Base-by-base conservation (phyloP, 2,797 vertebrate species). In the Falco rusticolus region DNA sequence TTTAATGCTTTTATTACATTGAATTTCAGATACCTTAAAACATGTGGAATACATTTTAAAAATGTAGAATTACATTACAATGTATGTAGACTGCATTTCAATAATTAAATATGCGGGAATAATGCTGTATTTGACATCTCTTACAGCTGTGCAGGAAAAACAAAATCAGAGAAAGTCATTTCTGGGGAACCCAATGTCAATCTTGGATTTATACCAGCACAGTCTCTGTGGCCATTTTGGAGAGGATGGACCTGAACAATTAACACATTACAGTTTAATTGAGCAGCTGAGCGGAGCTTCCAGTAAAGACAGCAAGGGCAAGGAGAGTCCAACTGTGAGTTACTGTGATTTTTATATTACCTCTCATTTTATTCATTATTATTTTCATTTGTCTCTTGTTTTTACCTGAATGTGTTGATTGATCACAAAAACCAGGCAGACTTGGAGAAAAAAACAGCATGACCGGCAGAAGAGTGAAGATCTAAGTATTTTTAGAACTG, bases 161-260 rank as follows among this genome's bases (percentile, higher is more conserved):
- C 98, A 98, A 91, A 98, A 97, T 63, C 96, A 98, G 91, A 98
- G 94, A 87, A 98, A 96, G 81, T 95, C 97, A 5, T 94, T 97
- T 34, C 93, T 97, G 90, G 98, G 97, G 88, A 98, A 76, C 51
- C 75, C 97, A 2, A 87, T 98, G 94, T 98, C 98, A 5, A 98
- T 99, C 91, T 98, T 99, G 98, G 98, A 98, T 96, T 98, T 96
- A 93, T 98, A 98, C 96, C 98, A 98, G 28, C 98, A 98, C 15
- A 97, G 98, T 33, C 87, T 98, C 76, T 98, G 97, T 94, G 97
- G 97, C 17, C 98, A 95, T 47, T 97, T 98, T 97, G 98, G 97
- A 95, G 97, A 97, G 84, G 98, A 98, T 78, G 91, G 90, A 83
- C 96, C 96, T 95, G 95, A 97, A 95, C 98, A 98, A 93, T 97